These are phyloP conservation scores for Hyppa rectilinea DNA, from an alignment of 2,888 invertebrate species.

Conservation along the genomic window DNA sequence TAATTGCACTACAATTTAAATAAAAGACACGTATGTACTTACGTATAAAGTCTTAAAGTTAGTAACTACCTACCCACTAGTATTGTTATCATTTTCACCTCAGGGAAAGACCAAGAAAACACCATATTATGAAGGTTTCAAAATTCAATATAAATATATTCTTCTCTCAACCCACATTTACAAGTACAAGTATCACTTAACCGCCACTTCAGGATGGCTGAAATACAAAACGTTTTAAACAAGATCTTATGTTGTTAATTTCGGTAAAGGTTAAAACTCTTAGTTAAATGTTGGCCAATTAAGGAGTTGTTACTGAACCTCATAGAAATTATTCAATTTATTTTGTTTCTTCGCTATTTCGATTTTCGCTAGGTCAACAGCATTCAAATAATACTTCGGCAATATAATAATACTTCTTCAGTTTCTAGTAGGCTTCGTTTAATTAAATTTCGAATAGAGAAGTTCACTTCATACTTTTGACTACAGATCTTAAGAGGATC, in stretches of 20 bases:
- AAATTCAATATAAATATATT: neutral
- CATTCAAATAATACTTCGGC: conserved; percentile 4
- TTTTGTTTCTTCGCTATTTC: conserved; percentile 8
- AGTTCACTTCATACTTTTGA: neutral
- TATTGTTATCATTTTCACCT: neutral
- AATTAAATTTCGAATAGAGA: neutral
- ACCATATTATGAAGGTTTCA: neutral
- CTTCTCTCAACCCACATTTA: neutral
- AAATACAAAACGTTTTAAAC: conserved; percentile 11
- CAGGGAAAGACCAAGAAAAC: neutral
- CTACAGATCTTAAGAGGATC: neutral
- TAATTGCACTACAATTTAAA: neutral
- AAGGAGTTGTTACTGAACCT: conserved; percentile 5
- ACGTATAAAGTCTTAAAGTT: neutral
- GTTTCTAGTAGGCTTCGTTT: neutral
- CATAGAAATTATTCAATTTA: conserved; percentile 19
- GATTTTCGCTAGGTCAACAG: conserved; percentile 27
- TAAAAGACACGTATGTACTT: neutral
- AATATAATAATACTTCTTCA: neutral
- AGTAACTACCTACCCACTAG: neutral
- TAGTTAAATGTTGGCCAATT: conserved; percentile 34
- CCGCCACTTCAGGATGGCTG: neutral
- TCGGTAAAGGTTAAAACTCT: conserved; percentile 26
- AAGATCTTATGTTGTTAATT: conserved; percentile 2
- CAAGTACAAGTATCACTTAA: conserved; percentile 6